A percentile compares a stretch with the other conserved stretches of the same genome.
Conservation (phyloP, 2,113 vertebrate species). For the Ophiodon elongatus region DNA sequence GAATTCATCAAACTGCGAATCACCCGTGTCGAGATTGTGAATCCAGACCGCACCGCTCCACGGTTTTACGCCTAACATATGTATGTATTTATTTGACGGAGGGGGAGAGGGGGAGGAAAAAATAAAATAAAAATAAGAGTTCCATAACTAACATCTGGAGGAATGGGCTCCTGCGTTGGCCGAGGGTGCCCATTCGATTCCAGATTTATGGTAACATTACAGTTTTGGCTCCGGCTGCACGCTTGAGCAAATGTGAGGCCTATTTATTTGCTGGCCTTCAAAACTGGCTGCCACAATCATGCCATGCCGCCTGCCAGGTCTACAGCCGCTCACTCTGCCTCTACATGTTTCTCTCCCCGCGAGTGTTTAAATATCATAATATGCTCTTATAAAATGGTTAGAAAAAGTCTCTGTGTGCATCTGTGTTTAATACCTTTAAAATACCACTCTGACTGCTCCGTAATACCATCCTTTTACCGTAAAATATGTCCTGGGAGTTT, state of each 20-base stretch:
- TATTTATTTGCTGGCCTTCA: slow-evolving; percentile 73
- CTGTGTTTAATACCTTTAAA: slow-evolving; percentile 50
- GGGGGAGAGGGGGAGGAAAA: neutral
- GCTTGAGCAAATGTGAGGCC: slow-evolving; percentile 62
- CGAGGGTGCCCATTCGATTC: slow-evolving; percentile 64
- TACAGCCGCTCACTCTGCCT: slow-evolving; percentile 48
- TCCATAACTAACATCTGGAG: slow-evolving; percentile 75
- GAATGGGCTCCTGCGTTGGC: slow-evolving; percentile 62
- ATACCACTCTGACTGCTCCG: slow-evolving; percentile 19
- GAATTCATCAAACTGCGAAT: slow-evolving; percentile 70
- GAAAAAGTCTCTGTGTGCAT: slow-evolving; percentile 41
- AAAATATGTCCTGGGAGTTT: slow-evolving; percentile 47
- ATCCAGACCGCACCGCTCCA: slow-evolving; percentile 63
- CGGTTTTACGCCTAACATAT: slow-evolving; percentile 64
- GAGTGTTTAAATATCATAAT: slow-evolving; percentile 54
- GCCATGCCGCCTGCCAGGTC: slow-evolving; percentile 72
- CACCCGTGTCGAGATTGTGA: slow-evolving; percentile 58
- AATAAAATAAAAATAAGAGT: slow-evolving; percentile 53
- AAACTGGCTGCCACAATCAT: slow-evolving; percentile 64
- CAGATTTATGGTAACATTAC: slow-evolving; percentile 81
- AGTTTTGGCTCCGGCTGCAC: slow-evolving; percentile 50
- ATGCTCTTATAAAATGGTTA: slow-evolving; percentile 38
- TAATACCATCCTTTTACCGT: slow-evolving; percentile 44
- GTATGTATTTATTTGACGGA: slow-evolving; percentile 70
- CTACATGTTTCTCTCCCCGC: slow-evolving; percentile 14